Conservation (phyloP, 2,797 vertebrate genomes). For the Rachycentron canadum region DNA sequence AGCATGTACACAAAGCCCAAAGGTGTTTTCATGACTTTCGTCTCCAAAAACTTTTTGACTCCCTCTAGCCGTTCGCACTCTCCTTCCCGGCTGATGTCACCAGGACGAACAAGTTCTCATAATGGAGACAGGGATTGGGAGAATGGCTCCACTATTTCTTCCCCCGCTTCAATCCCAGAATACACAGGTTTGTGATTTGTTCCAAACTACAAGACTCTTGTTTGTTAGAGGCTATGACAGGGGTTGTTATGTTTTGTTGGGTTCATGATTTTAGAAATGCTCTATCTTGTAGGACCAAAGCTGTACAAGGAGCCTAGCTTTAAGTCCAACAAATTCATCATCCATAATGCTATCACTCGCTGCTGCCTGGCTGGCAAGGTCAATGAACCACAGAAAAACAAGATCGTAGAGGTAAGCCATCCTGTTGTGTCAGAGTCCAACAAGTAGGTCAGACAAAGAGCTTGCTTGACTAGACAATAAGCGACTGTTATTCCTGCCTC, state of each 20-base stretch:
- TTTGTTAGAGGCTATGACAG: background rate
- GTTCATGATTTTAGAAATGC: slow-evolving; percentile 26
- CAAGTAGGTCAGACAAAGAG: background rate
- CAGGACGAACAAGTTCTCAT: slow-evolving; percentile 84
- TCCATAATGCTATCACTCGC: slow-evolving; percentile 94
- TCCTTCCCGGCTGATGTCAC: slow-evolving; percentile 90
- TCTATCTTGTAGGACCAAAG: slow-evolving; percentile 87
- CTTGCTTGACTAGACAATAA: background rate
- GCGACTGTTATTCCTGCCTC: slow-evolving; percentile 8
- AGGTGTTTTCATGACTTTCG: background rate
- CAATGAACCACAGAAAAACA: slow-evolving; percentile 95
- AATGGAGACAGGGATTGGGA: slow-evolving; percentile 94
- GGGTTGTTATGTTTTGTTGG: slow-evolving; percentile 40
- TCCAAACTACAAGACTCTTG: background rate
- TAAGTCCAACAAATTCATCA: slow-evolving; percentile 97
- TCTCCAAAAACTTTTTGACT: slow-evolving; percentile 17
- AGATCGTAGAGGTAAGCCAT: slow-evolving; percentile 90
- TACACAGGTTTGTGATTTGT: slow-evolving; percentile 88
- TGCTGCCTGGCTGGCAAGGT: slow-evolving; percentile 96
- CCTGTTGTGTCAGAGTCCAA: slow-evolving; percentile 51
- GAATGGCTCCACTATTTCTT: slow-evolving; percentile 91
- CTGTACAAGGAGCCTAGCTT: slow-evolving; percentile 96
- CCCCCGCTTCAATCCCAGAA: slow-evolving; percentile 93
- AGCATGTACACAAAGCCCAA: slow-evolving; percentile 10
- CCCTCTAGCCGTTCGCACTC: slow-evolving; percentile 89